These are phyloP conservation scores for Papilio gigon DNA, from an alignment of 2,888 invertebrate genomes.

Conservation along the genomic window DNA sequence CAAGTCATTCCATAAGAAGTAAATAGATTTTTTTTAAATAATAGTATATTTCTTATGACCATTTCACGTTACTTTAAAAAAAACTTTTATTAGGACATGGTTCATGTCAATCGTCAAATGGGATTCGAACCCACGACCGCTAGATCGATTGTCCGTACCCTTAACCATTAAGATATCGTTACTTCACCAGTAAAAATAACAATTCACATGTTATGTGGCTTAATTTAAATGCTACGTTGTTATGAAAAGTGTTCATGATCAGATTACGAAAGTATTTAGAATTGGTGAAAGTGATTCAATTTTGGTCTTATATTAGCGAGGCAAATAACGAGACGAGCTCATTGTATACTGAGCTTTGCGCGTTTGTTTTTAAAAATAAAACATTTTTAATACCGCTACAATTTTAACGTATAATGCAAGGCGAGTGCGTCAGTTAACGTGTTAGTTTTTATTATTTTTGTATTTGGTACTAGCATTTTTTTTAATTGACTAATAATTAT, in stretches of 20 bases:
- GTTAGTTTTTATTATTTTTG: neutral
- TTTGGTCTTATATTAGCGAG: constrained; percentile 12
- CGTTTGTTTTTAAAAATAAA: neutral
- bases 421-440: neutral
- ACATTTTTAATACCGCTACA: neutral
- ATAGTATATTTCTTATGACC: too few relatives aligned
- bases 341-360: constrained; percentile 2
- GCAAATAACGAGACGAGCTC: neutral
- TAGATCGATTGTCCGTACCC: too few relatives aligned
- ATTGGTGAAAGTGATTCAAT: constrained; percentile 11
- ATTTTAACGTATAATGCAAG: neutral
- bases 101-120: too few relatives aligned
- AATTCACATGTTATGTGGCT: neutral
- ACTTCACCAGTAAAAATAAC: neutral
- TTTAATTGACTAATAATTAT: too few relatives aligned
- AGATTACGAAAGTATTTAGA: constrained; percentile 3
- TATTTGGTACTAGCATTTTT: too few relatives aligned
- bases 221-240: constrained; percentile 3
- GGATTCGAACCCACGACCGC: too few relatives aligned
- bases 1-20: neutral
- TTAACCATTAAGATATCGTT: neutral
- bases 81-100: too few relatives aligned
- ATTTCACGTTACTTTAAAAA: too few relatives aligned
- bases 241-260: constrained; percentile 17
- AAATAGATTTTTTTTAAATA: too few relatives aligned